Evolutionary conservation across 2,113 vertebrate species (phyloP).

Genomic region (Delphinus delphis): DNA sequence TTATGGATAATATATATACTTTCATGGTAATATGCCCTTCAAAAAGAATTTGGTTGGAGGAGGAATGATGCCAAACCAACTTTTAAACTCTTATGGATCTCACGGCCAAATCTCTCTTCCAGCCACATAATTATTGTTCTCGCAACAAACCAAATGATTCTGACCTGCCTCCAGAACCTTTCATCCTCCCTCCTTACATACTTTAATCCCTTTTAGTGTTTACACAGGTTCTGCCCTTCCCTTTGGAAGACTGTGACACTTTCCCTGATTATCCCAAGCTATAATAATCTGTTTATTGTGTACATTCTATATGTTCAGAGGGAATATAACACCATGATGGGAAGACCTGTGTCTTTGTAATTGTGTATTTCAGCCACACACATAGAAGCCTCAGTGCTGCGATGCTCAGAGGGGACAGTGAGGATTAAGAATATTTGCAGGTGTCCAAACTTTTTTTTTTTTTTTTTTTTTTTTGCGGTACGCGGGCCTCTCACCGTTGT

Average conservation of each 20-base stretch:
- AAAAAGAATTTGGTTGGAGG: not conserved
- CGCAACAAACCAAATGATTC: not conserved
- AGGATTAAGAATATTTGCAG: not conserved
- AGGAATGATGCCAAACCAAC: not conserved
- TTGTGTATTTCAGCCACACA: not conserved
- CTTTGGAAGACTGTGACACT: not conserved
- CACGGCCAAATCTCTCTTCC: not conserved
- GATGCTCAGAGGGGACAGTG: not conserved
- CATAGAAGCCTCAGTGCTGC: not conserved
- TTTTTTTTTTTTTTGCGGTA: too few relatives aligned
- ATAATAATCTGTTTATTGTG: not conserved
- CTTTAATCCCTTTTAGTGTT: not conserved
- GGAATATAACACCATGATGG: not conserved
- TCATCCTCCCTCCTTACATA: not conserved
- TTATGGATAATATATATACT: not conserved
- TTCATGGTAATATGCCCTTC: not conserved
- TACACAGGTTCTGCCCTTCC: not conserved
- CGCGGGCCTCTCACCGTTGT: too few relatives aligned
- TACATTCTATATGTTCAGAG: not conserved
- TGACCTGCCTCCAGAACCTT: not conserved
- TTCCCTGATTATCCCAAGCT: not conserved
- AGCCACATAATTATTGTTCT: not conserved
- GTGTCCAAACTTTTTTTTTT: not conserved
- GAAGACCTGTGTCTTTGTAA: not conserved
- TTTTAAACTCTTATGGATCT: not conserved